Percentiles rank a stretch among this genome's conserved stretches.
Evolutionary conservation across 2,797 vertebrate species (phyloP).

Genomic region (Dipus sagitta): DNA sequence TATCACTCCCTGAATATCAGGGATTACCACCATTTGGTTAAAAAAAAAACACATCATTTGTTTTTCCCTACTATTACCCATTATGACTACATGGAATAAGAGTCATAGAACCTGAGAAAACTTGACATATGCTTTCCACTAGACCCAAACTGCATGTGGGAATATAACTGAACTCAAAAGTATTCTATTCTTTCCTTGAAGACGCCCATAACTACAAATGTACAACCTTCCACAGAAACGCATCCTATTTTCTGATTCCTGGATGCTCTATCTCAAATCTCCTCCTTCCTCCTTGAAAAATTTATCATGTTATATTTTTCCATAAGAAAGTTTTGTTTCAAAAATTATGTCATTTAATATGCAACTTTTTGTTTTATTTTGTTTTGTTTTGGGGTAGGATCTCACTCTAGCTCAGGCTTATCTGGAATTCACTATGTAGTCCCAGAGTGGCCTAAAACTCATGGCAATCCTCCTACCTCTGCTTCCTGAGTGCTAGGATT

Average conservation of each 20-base stretch:
- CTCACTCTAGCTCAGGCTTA: too few species aligned
- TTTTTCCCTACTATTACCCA: background rate
- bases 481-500: too few species aligned
- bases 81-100: background rate
- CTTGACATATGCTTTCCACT: background rate
- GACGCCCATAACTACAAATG: background rate
- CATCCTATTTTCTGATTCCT: background rate
- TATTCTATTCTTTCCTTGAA: background rate
- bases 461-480: too few species aligned
- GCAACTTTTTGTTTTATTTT: background rate
- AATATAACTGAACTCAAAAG: background rate
- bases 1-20: background rate
- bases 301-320: background rate
- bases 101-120: constrained; percentile 3
- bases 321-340: background rate
- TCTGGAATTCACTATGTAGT: too few species aligned
- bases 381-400: too few species aligned
- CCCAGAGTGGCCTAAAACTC: too few species aligned
- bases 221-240: background rate
- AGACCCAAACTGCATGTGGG: background rate
- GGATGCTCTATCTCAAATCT: background rate
- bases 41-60: background rate
- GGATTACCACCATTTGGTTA: background rate
- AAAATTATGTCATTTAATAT: background rate
- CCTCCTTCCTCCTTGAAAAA: background rate